Conservation (phyloP, 35 echinoderm and acorn worm genomes). For the Ophiothrix spiculata region DNA sequence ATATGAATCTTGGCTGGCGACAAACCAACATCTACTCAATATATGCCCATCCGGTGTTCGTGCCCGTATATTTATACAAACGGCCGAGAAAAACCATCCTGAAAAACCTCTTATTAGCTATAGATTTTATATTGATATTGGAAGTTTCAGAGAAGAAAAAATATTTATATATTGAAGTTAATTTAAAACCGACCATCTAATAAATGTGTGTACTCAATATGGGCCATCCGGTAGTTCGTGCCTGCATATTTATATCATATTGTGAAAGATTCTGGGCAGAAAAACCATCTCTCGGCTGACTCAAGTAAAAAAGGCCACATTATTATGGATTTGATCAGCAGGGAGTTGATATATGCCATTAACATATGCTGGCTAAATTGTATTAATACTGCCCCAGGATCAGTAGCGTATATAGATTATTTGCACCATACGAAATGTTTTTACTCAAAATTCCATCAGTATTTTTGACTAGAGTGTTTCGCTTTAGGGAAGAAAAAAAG, state of each 20-base stretch:
- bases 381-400: conserved; percentile 8
- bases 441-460: conserved; percentile 7
- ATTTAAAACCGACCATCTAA: no score
- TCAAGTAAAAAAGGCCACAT: background rate
- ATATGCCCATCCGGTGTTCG: no score
- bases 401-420: background rate
- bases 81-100: no score
- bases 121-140: no score
- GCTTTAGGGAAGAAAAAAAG: background rate
- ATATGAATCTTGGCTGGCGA: no score
- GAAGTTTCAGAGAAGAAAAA: no score
- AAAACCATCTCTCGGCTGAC: background rate
- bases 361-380: conserved; percentile 12
- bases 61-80: no score
- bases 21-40: no score
- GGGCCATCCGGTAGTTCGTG: background rate
- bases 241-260: background rate
- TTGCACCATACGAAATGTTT: conserved; percentile 9
- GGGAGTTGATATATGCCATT: background rate
- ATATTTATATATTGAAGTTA: no score
- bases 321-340: background rate
- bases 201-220: background rate
- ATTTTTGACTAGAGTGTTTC: background rate
- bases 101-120: no score
- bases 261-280: background rate